Base-by-base conservation (phyloP, 2,888 invertebrate genomes). In the Oscheius sp. region DNA sequence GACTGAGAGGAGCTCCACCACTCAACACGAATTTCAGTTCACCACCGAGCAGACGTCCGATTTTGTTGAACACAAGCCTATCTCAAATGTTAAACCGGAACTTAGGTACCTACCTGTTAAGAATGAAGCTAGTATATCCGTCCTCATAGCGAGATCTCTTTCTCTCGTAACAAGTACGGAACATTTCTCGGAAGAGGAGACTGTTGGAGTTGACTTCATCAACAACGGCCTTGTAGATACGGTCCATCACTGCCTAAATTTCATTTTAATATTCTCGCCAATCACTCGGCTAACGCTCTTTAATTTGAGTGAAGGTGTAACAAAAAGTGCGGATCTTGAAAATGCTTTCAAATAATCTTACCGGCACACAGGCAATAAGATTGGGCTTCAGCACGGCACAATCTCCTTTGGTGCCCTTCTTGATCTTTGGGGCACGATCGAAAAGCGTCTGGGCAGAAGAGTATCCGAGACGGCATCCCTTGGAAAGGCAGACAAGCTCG, bases 321-420 rank as follows among this genome's bases (percentile, higher is more conserved):
- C 42, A 55, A 37, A 35, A 55, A 10, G 65, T 37, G 59, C 53
- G 21, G 9, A 53, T 37, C 5, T 53, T 68, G 53, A 50, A 65
- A 32, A 9, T 35, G 50, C 51, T 21, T n/a, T 21, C 32, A 55
- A 9, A 50, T 63, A 13, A 48, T 65, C 77, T 74, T 81, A 96
- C 95, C 76, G 99, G 99, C 59, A 99, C 99, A 65, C 96, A 93
- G 2, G 96, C 96, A 92, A 99, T 94, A 88, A 96, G 94, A 1
- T 97, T 96, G 2, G 99, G 99, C 85, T 92, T 92, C 73, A 99
- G 91, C 1, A 95, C 93, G 58, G 94, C 93, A 11, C 96, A 95
- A 90, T 99, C 99, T 3, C 99, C 99, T 89, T 93, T 94, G 75
- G 95, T 94, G 59, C 98, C 98, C 88, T 93, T 93, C 92, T 95